Evolutionary conservation across 64 coral and sea anemone species (phyloP), one percentile per base, ranked within the genome.

Genomic region (Stichodactyla mertensii): DNA sequence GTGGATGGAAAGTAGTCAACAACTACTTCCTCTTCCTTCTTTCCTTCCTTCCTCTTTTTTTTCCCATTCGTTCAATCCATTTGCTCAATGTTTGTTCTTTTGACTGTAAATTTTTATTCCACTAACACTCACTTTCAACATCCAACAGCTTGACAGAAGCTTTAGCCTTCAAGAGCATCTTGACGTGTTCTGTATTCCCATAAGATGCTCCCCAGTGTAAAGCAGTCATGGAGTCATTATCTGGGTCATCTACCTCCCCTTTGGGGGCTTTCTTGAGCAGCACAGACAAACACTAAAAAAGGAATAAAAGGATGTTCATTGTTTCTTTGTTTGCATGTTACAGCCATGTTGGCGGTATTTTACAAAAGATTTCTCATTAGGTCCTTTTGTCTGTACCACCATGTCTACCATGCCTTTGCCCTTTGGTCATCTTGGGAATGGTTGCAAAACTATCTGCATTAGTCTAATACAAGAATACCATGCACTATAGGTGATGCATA

Each of bases 201-300:
- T 71, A 96, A 0, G 91, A 96, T 16, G 89, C 88, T 78, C 94
- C 91, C 94, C 94, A 96, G 88, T 96, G 94, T 59, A 96, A 87
- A 26, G 94, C 57, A 12, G 94, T 96, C 94, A 93, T 96, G 6
- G 15, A 58, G 51, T 96, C 86, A 88, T 77, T 90, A 54, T 96
- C 94, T 22, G 79, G 88, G 16, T 90, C 94, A 88, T 97, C 94
- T 53, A 87, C 93, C 81, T 97, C 91, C 71, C 91, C 94, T 67
- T 89, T 93, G 0, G 69, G 59, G 1, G 91, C 94, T 77, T 84
- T 83, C 81, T 97, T 97, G 20, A 97, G 80, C 54, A 97, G 80
- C 79, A 97, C 55, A 56, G 87, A 90, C 59, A 97, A 67, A 81
- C 91, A 97, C 94, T 97, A 77, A 5, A 84, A 54, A 52, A 60